Conservation (phyloP, 2,113 vertebrate species). For the Mormyrus iriodes region DNA sequence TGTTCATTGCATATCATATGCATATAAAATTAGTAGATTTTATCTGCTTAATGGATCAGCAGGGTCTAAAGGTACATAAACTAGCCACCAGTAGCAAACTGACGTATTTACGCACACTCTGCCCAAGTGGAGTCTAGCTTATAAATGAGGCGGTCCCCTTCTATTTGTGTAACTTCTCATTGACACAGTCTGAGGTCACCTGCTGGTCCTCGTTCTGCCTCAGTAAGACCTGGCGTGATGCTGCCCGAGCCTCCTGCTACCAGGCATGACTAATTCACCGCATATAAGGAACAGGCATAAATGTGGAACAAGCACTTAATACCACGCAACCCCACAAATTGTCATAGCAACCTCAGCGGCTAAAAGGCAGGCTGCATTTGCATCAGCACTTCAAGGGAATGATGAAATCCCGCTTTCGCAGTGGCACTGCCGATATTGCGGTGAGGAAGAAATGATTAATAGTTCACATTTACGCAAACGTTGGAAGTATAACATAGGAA, state of each 20-base stretch:
- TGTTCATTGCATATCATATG: background rate
- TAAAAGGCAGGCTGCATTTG: background rate
- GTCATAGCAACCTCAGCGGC: slow-evolving; percentile 7
- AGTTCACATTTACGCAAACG: background rate
- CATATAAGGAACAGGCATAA: background rate
- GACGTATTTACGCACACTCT: background rate
- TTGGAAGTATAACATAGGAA: background rate
- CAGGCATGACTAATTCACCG: background rate
- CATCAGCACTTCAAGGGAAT: slow-evolving; percentile 13
- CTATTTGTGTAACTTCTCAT: background rate
- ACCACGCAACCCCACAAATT: background rate
- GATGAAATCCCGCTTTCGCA: slow-evolving; percentile 1
- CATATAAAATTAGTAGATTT: background rate
- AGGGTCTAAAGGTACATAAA: background rate
- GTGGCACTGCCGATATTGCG: too few species aligned
- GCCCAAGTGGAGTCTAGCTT: background rate
- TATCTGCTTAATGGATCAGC: background rate
- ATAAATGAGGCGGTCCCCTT: background rate
- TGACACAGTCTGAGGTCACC: background rate
- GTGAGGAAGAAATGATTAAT: background rate
- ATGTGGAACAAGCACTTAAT: background rate
- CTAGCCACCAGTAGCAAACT: background rate
- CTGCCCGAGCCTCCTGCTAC: background rate
- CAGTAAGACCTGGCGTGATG: background rate
- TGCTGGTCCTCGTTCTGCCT: background rate